Conservation (phyloP, 2,888 invertebrate genomes). For the Parapristionchus giblindavisi region DNA sequence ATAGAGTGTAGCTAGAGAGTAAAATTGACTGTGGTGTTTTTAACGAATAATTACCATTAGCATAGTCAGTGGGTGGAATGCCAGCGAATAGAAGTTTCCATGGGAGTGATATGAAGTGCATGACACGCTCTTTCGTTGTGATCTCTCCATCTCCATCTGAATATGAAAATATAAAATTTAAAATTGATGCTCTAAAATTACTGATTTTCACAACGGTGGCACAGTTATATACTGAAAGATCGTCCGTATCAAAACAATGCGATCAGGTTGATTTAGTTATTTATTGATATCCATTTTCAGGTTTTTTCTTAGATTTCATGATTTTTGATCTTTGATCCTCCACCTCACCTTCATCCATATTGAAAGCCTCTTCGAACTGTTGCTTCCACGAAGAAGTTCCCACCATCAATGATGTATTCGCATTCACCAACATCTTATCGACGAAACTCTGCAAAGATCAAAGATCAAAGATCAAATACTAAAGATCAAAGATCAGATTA, state of each 20-base stretch:
- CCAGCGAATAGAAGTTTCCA: constrained; percentile 98
- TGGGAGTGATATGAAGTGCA: constrained; percentile 93
- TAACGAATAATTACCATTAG: constrained; percentile 49
- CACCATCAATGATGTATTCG: constrained; percentile 88
- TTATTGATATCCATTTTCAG: neutral
- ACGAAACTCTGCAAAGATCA: constrained; percentile 73
- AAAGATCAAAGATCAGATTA: constrained; percentile 69
- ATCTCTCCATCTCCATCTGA: constrained; percentile 52
- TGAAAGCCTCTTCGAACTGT: constrained; percentile 94
- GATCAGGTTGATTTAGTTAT: neutral
- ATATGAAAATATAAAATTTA: neutral
- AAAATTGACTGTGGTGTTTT: neutral
- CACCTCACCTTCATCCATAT: constrained; percentile 75
- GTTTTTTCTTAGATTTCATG: neutral
- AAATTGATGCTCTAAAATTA: neutral
- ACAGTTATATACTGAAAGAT: too few species aligned
- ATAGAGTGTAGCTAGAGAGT: neutral
- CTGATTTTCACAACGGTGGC: too few species aligned
- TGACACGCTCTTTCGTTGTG: constrained; percentile 82
- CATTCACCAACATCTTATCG: constrained; percentile 93
- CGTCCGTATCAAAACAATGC: too few species aligned
- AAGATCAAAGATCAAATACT: neutral
- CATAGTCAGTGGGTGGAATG: constrained; percentile 92
- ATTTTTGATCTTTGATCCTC: neutral
- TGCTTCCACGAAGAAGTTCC: constrained; percentile 97